Base-by-base conservation (phyloP, 2,797 vertebrate genomes). In the Arctocebus calabarensis region DNA sequence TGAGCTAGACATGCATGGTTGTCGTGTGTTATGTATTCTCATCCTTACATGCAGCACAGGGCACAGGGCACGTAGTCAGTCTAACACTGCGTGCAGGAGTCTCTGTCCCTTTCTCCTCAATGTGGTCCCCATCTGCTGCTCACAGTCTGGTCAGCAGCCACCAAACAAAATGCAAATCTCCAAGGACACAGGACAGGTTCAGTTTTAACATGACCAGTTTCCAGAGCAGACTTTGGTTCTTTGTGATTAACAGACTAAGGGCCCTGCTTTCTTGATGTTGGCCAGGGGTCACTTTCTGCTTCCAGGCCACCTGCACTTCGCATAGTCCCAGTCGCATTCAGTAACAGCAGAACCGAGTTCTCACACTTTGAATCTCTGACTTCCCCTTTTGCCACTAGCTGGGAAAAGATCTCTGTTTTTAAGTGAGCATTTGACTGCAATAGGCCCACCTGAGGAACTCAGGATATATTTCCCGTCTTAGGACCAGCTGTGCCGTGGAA, bases 41-140 rank as follows among this genome's bases (percentile, higher is more conserved):
- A 45, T 32, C 7, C 14, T 48, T 32, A 29, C 27, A 48, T 32
- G 27, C 10, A 74, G 3, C 43, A 32, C 14, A 16, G 19, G 73
- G 14, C 45, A 48, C 7, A 40, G 70, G 27, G 59, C 7, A 6
- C 0, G 0, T 29, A 3, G 16, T 14, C 23, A 7, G 2, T 13
- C 62, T 34, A 20, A 79, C 1, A 5, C n/a, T n/a, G 70, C 29
- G 5, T 2, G 2, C 2, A 1, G 19, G 11, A 48, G 22, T 55
- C 13, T 3, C 68, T 25, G 19, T 16, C 19, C 10, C 7, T 11
- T 11, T 1, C 73, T 11, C 48, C 11, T 16, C 57, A 70, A 59
- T 20, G 14, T 3, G 10, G 5, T 1, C 17, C 75, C 43, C 6
- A 2, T 14, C 59, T n/a, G 27, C 12, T 0, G 52, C 43, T 29